A percentile compares a stretch with the other conserved stretches of the same genome.
phyloP scores from a whole-genome alignment of 2,888 invertebrate genomes.

The Melipona beecheii region DNA sequence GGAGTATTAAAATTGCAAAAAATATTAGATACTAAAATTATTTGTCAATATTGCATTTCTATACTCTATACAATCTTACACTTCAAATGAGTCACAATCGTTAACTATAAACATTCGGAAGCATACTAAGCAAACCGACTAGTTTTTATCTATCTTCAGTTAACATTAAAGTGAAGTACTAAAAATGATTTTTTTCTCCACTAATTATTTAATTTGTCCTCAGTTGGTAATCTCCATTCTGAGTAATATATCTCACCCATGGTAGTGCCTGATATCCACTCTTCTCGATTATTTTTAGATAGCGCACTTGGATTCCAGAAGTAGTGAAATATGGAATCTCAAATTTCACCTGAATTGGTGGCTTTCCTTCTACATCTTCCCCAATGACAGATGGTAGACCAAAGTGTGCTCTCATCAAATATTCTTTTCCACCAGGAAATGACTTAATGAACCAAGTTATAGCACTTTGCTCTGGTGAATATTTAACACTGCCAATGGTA shows the following conservation, averaged over 20 bases:
- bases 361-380: constrained; percentile 97
- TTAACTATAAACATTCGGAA: constrained; percentile 27
- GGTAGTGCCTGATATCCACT: constrained; percentile 99
- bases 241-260: constrained; percentile 99
- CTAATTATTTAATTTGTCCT: constrained; percentile 90
- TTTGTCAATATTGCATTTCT: constrained; percentile 19
- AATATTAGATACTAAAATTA: constrained; percentile 11
- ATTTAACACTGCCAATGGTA: constrained; percentile 97
- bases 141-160: constrained; percentile 27
- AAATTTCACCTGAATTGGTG: constrained; percentile 99
- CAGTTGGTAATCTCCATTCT: constrained; percentile 99
- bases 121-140: constrained; percentile 53
- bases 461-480: constrained; percentile 98
- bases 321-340: constrained; percentile 99
- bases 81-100: constrained; percentile 17
- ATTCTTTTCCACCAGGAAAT: constrained; percentile 99
- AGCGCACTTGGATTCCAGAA: constrained; percentile 98
- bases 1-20: constrained; percentile 28
- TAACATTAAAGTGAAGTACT: neutral
- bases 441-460: constrained; percentile 99
- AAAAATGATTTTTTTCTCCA: neutral
- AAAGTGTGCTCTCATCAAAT: constrained; percentile 98
- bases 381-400: constrained; percentile 97
- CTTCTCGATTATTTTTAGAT: constrained; percentile 99
- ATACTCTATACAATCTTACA: constrained; percentile 17